phyloP scores from a whole-genome alignment of 2,797 vertebrate genomes.

The Myiothlypis coronata region DNA sequence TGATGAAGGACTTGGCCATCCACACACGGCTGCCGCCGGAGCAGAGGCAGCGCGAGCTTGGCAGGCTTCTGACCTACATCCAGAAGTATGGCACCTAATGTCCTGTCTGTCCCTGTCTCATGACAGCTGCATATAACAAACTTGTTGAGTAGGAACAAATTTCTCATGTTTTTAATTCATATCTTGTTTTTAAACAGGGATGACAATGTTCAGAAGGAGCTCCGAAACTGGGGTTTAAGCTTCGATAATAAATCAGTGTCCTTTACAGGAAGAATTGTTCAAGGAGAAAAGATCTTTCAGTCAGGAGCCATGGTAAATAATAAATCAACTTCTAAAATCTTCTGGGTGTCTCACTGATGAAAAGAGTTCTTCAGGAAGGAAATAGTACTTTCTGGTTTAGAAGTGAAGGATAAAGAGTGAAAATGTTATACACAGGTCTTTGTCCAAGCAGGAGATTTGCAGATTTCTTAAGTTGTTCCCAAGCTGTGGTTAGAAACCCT shows the following conservation, averaged over 20 bases:
- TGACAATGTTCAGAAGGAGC: slow-evolving; percentile 80
- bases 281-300: slow-evolving; percentile 86
- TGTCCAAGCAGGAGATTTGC: neutral
- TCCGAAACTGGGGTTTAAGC: slow-evolving; percentile 87
- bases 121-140: accelerated
- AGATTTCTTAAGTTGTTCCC: neutral
- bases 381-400: neutral
- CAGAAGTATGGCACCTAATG: slow-evolving; percentile 68
- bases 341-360: neutral
- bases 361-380: neutral
- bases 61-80: slow-evolving; percentile 79
- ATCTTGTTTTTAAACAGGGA: slow-evolving; percentile 74
- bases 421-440: accelerated
- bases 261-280: slow-evolving; percentile 85
- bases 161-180: neutral
- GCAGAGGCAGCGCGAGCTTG: slow-evolving; percentile 82
- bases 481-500: neutral
- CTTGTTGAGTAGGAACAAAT: neutral
- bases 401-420: neutral
- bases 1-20: slow-evolving; percentile 88
- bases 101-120: neutral
- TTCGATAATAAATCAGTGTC: slow-evolving; percentile 85
- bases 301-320: slow-evolving; percentile 77
- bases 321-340: neutral
- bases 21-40: slow-evolving; percentile 87